phyloP scores from a whole-genome alignment of 2,888 invertebrate species.

The Scaptomyza flava region DNA sequence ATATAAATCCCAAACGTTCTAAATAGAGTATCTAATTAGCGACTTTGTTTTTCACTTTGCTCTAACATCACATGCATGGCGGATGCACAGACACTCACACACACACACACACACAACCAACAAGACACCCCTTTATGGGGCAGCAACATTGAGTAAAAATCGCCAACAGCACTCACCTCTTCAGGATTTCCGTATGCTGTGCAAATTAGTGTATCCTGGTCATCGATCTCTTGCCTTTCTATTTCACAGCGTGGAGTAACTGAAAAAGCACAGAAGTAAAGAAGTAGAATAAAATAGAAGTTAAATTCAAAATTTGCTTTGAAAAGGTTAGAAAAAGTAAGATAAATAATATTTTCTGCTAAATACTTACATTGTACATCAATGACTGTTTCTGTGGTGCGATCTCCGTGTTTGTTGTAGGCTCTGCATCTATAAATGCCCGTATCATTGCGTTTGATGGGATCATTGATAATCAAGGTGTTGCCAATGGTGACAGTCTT shows the following conservation, averaged over 20 bases:
- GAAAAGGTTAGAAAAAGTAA: not conserved
- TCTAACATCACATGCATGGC: not conserved
- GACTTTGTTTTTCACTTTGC: not conserved
- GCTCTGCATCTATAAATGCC: conserved; percentile 93
- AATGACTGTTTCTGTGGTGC: conserved; percentile 88
- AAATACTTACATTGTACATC: conserved; percentile 92
- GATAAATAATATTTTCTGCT: not conserved
- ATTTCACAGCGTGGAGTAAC: conserved; percentile 94
- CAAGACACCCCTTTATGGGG: too few species aligned
- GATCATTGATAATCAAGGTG: conserved; percentile 87
- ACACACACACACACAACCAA: not conserved
- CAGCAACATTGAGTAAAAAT: too few species aligned
- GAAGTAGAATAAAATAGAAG: conserved; percentile 1
- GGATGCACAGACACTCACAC: conserved; percentile 6
- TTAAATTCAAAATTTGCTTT: not conserved
- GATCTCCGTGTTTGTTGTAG: conserved; percentile 91
- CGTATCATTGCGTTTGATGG: conserved; percentile 89
- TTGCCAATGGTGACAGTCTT: conserved; percentile 82
- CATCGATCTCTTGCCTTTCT: conserved; percentile 89
- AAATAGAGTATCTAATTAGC: conserved; percentile 7
- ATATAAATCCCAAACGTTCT: too few species aligned
- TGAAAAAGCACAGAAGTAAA: conserved; percentile 81
- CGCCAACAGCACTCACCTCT: conserved; percentile 75
- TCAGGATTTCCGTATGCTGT: conserved; percentile 92
- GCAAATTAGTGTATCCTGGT: conserved; percentile 91